A percentile compares a stretch with the other conserved stretches of the same genome.
Conservation (phyloP, 1,140 invertebrate species). For the Drosophila rhopaloa region DNA sequence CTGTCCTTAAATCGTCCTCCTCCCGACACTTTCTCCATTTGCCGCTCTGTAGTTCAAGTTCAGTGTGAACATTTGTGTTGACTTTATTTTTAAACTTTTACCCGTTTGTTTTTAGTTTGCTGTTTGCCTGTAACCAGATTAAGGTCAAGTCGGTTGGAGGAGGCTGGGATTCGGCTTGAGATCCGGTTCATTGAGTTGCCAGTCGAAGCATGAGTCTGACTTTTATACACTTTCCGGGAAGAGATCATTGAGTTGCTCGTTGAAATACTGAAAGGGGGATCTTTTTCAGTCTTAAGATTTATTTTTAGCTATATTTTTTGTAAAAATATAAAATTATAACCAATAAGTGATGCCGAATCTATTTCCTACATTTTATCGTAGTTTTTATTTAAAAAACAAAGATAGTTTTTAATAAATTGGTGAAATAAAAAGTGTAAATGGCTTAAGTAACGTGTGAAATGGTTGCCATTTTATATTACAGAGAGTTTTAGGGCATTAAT, state of each 20-base stretch:
- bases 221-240: conserved; percentile 48
- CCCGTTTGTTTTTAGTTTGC: conserved; percentile 53
- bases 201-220: conserved; percentile 34
- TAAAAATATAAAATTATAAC: not conserved
- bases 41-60: conserved; percentile 58
- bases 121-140: conserved; percentile 69
- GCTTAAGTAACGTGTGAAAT: too few species aligned
- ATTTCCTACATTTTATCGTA: too few species aligned
- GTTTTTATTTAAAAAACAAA: too few species aligned
- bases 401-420: too few species aligned
- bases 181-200: conserved; percentile 23
- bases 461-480: too few species aligned
- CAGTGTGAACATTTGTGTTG: conserved; percentile 54
- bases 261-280: not conserved
- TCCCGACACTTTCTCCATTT: not conserved
- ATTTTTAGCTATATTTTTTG: too few species aligned
- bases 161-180: conserved; percentile 18
- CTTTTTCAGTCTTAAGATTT: not conserved
- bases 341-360: too few species aligned
- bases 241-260: conserved; percentile 12
- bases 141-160: conserved; percentile 63
- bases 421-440: too few species aligned
- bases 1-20: conserved; percentile 30
- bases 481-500: not conserved
- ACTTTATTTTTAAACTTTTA: conserved; percentile 71